Evolutionary conservation across 2,113 vertebrate species (phyloP).

Genomic region (Callaeas wilsoni): DNA sequence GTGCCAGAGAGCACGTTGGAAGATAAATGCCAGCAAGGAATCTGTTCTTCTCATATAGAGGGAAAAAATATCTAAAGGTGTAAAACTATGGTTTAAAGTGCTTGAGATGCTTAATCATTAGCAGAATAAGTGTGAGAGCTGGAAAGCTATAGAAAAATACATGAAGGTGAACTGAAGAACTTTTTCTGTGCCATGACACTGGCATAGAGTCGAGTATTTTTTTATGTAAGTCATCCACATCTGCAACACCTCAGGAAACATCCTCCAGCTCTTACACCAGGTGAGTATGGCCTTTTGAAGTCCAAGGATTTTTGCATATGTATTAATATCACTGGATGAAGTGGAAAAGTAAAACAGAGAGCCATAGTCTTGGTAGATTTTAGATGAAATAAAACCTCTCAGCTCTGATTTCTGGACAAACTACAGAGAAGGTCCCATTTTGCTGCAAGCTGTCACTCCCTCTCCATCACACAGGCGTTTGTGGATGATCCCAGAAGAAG

Average conservation of each 20-base stretch:
- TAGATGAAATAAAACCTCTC: not conserved
- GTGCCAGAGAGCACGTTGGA: not conserved
- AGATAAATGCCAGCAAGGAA: not conserved
- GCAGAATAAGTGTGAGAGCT: not conserved
- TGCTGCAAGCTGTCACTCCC: accelerated
- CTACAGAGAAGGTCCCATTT: not conserved
- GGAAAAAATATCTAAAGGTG: not conserved
- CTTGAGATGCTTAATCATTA: not conserved
- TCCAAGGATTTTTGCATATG: not conserved
- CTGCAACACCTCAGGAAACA: not conserved
- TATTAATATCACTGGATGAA: not conserved
- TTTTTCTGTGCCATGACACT: not conserved
- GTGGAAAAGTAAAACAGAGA: not conserved
- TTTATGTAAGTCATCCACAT: not conserved
- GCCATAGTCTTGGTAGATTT: not conserved
- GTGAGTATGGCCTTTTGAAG: not conserved
- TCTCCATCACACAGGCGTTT: not conserved
- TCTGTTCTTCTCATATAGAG: not conserved
- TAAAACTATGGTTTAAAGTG: slow-evolving; percentile 23
- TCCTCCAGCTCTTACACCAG: not conserved
- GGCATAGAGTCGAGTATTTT: not conserved
- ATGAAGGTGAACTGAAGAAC: slow-evolving; percentile 20
- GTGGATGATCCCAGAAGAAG: not conserved
- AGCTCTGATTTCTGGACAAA: not conserved
- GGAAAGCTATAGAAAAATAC: not conserved